These are phyloP conservation scores for Actinernus sp. DNA, from an alignment of 92 coral and sea anemone genomes.

Conservation along the genomic window DNA sequence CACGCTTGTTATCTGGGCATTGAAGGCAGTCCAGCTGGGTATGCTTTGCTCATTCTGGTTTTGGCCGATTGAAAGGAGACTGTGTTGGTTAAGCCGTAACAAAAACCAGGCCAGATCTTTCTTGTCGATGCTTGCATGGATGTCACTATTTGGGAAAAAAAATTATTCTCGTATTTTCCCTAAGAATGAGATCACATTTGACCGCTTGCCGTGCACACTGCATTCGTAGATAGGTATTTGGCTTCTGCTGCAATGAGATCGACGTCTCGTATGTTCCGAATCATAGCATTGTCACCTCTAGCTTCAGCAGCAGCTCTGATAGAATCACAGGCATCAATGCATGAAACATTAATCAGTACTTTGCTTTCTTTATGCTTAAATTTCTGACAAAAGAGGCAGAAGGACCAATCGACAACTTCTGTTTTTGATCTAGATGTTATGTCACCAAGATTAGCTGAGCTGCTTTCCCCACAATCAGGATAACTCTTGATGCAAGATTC, in stretches of 20 bases:
- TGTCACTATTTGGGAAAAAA: background rate
- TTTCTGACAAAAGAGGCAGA: too few species aligned
- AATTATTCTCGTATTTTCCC: constrained; percentile 13
- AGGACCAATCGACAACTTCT: too few species aligned
- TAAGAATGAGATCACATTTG: constrained; percentile 21
- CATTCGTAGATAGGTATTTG: constrained; percentile 21
- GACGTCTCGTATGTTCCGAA: constrained; percentile 14
- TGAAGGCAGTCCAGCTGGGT: constrained; percentile 68
- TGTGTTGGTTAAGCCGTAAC: constrained; percentile 15
- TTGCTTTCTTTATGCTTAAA: too few species aligned
- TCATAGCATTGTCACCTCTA: constrained; percentile 20
- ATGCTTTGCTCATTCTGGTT: constrained; percentile 24
- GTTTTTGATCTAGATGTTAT: too few species aligned
- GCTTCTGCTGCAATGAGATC: constrained; percentile 13
- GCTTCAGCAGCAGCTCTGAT: too few species aligned
- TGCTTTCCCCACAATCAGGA: too few species aligned
- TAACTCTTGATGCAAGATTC: too few species aligned
- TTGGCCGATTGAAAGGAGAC: constrained; percentile 6
- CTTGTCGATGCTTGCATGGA: background rate
- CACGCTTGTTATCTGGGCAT: constrained; percentile 32
- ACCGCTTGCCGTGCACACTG: constrained; percentile 55
- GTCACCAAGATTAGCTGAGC: too few species aligned
- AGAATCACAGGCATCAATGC: too few species aligned
- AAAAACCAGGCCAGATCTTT: constrained; percentile 48
- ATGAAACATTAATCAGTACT: too few species aligned